Evolutionary conservation across 2,797 vertebrate species (phyloP).

Genomic region (Rhinoraja longicauda): DNA sequence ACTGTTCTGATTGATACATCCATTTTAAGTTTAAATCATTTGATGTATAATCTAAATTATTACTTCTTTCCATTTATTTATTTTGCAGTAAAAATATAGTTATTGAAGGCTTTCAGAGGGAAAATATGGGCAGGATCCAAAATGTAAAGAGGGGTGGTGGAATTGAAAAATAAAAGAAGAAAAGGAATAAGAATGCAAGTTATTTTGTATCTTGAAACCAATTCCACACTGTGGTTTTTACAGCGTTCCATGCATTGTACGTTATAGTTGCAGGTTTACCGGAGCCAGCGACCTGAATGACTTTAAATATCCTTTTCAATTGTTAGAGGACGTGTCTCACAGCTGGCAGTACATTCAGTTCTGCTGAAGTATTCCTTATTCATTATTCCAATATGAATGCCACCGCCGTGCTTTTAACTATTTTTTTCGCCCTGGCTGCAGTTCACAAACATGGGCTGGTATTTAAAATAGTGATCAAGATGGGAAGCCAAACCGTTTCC

Average conservation of each 20-base stretch:
- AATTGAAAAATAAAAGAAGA: background rate
- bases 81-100: background rate
- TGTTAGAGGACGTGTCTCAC: background rate
- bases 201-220: background rate
- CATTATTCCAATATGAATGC: conserved; percentile 30
- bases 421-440: background rate
- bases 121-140: background rate
- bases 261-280: background rate
- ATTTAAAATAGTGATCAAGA: background rate
- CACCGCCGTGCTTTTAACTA: background rate
- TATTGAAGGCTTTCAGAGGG: background rate
- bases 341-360: conserved; percentile 31
- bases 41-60: background rate
- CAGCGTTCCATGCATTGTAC: background rate
- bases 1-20: background rate
- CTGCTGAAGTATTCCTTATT: conserved; percentile 24
- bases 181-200: background rate
- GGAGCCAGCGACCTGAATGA: background rate
- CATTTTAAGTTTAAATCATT: background rate
- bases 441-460: background rate
- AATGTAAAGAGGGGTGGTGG: background rate
- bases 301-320: background rate
- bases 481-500: background rate
- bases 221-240: background rate
- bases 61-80: background rate